Evolutionary conservation across 2,113 vertebrate species (phyloP).

Genomic region (Pica pica): DNA sequence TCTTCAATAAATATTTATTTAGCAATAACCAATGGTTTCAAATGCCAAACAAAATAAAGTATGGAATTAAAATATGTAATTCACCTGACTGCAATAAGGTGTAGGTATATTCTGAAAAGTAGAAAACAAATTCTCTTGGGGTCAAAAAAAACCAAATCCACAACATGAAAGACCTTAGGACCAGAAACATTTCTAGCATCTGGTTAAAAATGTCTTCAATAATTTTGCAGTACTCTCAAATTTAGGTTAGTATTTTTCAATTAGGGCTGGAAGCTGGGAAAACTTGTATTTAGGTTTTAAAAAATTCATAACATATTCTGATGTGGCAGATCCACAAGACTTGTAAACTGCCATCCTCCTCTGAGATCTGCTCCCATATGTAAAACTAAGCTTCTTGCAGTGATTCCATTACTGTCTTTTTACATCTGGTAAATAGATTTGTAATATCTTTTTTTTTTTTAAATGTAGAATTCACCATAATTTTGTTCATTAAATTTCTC

Average conservation of each 20-base stretch:
- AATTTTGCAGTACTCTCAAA: not conserved
- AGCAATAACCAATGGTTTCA: not conserved
- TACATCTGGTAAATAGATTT: not conserved
- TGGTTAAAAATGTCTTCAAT: not conserved
- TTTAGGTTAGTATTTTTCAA: not conserved
- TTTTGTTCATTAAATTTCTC: not conserved
- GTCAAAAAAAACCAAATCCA: not conserved
- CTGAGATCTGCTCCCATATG: not conserved
- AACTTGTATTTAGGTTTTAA: not conserved
- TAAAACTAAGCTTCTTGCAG: not conserved
- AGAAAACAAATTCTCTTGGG: accelerated
- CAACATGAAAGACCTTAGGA: not conserved
- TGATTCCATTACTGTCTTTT: not conserved
- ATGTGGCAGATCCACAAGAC: not conserved
- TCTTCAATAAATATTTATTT: not conserved
- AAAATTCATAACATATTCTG: not conserved
- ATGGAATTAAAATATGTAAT: not conserved
- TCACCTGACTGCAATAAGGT: accelerated
- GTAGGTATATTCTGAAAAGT: not conserved
- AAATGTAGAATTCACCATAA: not conserved
- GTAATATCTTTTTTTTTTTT: not conserved
- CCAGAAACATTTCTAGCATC: not conserved
- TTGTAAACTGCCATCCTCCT: not conserved
- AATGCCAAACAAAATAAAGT: not conserved
- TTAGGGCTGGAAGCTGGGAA: not conserved